phyloP scores from a whole-genome alignment of 2,113 vertebrate genomes.

The Alethe diademata region DNA sequence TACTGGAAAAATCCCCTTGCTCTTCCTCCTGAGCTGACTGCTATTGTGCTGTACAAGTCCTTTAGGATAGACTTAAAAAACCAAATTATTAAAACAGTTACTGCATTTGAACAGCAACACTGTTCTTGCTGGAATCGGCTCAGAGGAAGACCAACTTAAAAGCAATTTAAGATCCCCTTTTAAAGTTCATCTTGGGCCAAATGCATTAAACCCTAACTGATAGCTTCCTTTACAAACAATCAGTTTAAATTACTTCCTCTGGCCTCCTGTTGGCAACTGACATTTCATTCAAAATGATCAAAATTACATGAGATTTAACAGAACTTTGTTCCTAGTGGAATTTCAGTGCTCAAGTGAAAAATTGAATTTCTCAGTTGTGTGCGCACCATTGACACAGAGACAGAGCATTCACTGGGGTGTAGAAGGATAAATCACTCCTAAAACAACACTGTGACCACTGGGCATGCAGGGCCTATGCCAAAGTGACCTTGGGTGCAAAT shows the following conservation, averaged over 20 bases:
- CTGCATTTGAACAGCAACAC: background rate
- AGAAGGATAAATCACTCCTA: constrained; percentile 23
- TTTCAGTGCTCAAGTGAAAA: background rate
- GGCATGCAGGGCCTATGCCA: background rate
- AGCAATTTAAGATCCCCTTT: background rate
- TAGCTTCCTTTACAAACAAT: constrained; percentile 27
- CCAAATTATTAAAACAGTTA: background rate
- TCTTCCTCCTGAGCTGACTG: background rate
- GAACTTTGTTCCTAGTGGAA: background rate
- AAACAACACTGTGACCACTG: background rate
- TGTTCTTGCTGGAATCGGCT: background rate
- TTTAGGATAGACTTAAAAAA: background rate
- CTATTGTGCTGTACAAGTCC: background rate
- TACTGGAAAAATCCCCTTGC: background rate
- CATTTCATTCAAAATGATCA: background rate
- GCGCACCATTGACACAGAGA: accelerated
- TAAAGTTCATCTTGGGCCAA: constrained; percentile 36
- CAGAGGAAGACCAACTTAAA: background rate
- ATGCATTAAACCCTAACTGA: constrained; percentile 22
- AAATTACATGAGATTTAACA: background rate
- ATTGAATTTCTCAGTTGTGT: background rate
- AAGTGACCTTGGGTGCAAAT: constrained; percentile 23
- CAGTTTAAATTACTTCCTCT: constrained; percentile 32
- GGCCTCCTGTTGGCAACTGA: background rate
- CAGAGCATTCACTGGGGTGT: background rate